A percentile compares a stretch with the other conserved stretches of the same genome.
Evolutionary conservation across 2,888 invertebrate species (phyloP).

Genomic region (Trichacis sp.): DNA sequence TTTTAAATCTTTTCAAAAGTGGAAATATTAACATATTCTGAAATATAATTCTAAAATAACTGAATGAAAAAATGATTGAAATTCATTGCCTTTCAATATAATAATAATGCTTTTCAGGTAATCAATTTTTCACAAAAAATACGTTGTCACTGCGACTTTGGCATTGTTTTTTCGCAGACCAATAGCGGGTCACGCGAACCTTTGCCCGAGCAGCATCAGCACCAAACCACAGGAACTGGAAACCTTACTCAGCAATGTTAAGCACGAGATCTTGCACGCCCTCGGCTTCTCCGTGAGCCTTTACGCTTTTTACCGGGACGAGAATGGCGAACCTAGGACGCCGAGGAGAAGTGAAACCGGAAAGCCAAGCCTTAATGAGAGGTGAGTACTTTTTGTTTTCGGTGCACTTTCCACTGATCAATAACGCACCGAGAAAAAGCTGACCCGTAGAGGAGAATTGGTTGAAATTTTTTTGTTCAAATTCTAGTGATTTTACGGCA

Average conservation of each 20-base stretch:
- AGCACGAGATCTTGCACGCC: slow-evolving; percentile 98
- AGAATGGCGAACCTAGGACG: slow-evolving; percentile 88
- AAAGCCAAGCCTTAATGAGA: slow-evolving; percentile 89
- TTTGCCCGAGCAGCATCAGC: slow-evolving; percentile 94
- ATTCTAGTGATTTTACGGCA: too few relatives aligned
- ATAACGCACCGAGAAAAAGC: slow-evolving; percentile 17
- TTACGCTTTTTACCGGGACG: slow-evolving; percentile 95
- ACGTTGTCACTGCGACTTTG: not conserved
- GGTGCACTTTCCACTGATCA: slow-evolving; percentile 18
- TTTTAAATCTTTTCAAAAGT: too few relatives aligned
- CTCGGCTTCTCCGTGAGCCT: slow-evolving; percentile 96
- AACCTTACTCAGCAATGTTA: slow-evolving; percentile 93
- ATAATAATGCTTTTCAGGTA: too few relatives aligned
- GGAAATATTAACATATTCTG: too few relatives aligned
- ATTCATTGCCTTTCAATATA: too few relatives aligned
- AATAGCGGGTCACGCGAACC: slow-evolving; percentile 98
- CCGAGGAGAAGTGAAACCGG: slow-evolving; percentile 85
- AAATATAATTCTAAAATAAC: too few relatives aligned
- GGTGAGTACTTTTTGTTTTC: slow-evolving; percentile 72
- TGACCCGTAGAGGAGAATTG: too few relatives aligned
- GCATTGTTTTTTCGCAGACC: slow-evolving; percentile 75
- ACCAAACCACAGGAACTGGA: slow-evolving; percentile 92
- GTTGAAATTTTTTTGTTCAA: too few relatives aligned
- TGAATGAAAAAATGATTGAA: too few relatives aligned
- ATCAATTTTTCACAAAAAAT: too few relatives aligned